Evolutionary conservation across 92 coral and sea anemone species (phyloP).

Genomic region (Pocillopora grandis): DNA sequence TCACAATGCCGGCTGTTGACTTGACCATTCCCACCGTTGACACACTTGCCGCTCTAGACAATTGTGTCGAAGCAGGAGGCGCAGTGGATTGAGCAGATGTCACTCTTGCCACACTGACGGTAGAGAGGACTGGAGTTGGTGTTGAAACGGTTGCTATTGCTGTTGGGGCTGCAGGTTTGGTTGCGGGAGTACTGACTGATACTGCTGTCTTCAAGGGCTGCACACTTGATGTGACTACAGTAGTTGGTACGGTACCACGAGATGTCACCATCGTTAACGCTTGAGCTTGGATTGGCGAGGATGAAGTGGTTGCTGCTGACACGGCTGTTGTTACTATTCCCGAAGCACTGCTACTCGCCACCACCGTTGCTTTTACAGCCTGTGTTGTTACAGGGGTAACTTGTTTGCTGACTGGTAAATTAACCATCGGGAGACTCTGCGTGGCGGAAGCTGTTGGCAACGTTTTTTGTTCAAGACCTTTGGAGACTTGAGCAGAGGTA

Average conservation of each 20-base stretch:
- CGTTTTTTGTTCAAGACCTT: constrained; percentile 4
- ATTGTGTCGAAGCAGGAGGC: background rate
- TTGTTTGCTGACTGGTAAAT: constrained; percentile 17
- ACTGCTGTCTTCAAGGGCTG: constrained; percentile 28
- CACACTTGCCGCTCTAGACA: constrained; percentile 1
- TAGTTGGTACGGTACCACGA: background rate
- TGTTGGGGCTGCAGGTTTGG: background rate
- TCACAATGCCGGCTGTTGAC: constrained; percentile 4
- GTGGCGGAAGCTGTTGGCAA: background rate
- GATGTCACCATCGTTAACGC: background rate
- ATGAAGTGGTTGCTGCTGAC: constrained; percentile 17
- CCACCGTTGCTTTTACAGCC: constrained; percentile 19
- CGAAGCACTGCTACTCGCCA: background rate
- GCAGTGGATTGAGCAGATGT: constrained; percentile 24
- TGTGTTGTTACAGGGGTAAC: constrained; percentile 13
- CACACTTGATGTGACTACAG: constrained; percentile 27
- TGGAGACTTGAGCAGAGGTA: constrained; percentile 17
- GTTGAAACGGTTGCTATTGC: constrained; percentile 4
- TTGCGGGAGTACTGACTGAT: constrained; percentile 2
- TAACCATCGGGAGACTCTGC: background rate
- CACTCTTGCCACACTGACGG: constrained; percentile 25
- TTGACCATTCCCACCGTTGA: background rate
- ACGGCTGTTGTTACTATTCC: constrained; percentile 4
- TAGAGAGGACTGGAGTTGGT: constrained; percentile 15
- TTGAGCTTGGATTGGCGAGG: constrained; percentile 19